Base-by-base conservation (phyloP, 2,888 invertebrate genomes). In the Lepidochrysops patricia region DNA sequence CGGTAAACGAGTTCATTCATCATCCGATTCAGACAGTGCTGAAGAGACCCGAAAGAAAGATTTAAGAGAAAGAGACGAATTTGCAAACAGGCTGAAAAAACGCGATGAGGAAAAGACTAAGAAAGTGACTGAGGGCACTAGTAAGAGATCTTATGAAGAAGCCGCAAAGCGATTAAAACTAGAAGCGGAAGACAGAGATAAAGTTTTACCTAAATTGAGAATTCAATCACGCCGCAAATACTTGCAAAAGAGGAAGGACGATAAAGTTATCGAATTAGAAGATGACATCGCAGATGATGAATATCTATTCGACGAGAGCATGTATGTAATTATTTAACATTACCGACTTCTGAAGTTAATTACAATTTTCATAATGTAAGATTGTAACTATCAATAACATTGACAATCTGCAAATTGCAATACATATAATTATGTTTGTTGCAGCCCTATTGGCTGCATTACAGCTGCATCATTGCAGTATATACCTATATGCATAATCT, bases 251-350 rank as follows among this genome's bases (percentile, higher is more conserved):
- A 91, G 99, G 52, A 98, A 98, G 82, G 97, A 95, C 61, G 99
- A 99, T 75, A 99, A 99, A 88, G 93, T 99, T 34, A 93, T 95
- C 7, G 98, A 99, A 79, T 85, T 99, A 57, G 98, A 98, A 84
- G 96, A 95, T 4, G 98, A 98, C 75, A 96, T 99, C 62, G 89
- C 93, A 54, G 99, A 99, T 81, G 99, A 99, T 88, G 98, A 98
- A 81, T 97, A 96, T 76, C 91, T 98, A 0, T 99, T 98, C 81
- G 94, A 95, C 59, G 96, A 96, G 65, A 92, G 94, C 75, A 91
- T 94, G 95, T 97, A 91, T 91, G 93, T 90, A 64, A 15, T 50
- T 9, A 7, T 9, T 43, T 9, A n/a, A n/a, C n/a, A n/a, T n/a
- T n/a, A n/a, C n/a, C n/a, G n/a, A n/a, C n/a, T n/a, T n/a, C n/a